Conservation (phyloP, 2,113 vertebrate genomes). For the Antennarius striatus region DNA sequence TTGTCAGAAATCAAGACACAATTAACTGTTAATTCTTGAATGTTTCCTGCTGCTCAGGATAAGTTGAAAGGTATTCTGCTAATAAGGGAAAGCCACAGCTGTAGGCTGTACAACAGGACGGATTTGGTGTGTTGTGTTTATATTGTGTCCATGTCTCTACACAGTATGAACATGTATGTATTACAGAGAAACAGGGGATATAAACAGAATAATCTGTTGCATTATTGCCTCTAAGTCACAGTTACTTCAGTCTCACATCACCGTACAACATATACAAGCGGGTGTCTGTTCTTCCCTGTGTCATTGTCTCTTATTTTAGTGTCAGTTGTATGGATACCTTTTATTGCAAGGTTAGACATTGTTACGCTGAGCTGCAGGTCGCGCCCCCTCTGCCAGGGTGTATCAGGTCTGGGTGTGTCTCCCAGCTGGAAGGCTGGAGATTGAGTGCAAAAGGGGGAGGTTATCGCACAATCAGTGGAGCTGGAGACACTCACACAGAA, state of each 20-base stretch:
- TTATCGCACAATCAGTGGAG: too few species aligned
- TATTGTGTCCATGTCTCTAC: background rate
- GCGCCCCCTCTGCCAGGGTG: too few species aligned
- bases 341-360: slow-evolving; percentile 53
- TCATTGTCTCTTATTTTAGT: slow-evolving; percentile 40
- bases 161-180: background rate
- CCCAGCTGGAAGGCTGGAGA: too few species aligned
- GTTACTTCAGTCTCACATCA: slow-evolving; percentile 13
- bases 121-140: slow-evolving; percentile 9
- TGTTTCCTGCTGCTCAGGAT: slow-evolving; percentile 11
- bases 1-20: slow-evolving; percentile 30
- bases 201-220: background rate
- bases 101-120: background rate
- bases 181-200: background rate
- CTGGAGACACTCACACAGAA: too few species aligned
- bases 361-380: slow-evolving; percentile 21
- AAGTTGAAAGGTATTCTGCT: background rate
- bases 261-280: background rate
- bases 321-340: slow-evolving; percentile 58
- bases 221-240: slow-evolving; percentile 2
- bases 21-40: slow-evolving; percentile 10
- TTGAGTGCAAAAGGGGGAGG: too few species aligned
- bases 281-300: slow-evolving; percentile 7
- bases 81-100: background rate
- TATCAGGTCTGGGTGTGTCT: too few species aligned